These are phyloP conservation scores for Thalassophryne amazonica DNA, from an alignment of 2,797 vertebrate genomes.

Conservation along the genomic window DNA sequence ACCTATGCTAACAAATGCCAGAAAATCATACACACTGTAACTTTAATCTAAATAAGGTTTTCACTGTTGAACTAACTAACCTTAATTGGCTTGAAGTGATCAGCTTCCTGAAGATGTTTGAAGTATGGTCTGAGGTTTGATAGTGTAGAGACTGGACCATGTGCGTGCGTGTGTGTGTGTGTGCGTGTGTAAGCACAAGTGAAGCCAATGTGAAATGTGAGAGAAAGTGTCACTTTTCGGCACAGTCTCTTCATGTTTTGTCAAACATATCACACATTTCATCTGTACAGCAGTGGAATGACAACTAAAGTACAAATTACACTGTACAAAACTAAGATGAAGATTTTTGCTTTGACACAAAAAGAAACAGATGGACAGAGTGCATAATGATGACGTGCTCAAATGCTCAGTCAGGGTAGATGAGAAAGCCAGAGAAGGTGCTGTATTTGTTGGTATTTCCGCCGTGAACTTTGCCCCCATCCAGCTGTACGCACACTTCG, in stretches of 20 bases:
- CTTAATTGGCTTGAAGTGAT: too few relatives aligned
- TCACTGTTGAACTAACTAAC: too few relatives aligned
- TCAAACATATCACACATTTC: slow-evolving; percentile 31
- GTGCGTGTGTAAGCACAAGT: slow-evolving; percentile 3
- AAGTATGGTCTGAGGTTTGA: too few relatives aligned
- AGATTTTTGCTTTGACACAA: slow-evolving; percentile 39
- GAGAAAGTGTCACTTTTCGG: too few relatives aligned
- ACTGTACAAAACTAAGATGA: slow-evolving; percentile 21
- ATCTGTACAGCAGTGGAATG: slow-evolving; percentile 15
- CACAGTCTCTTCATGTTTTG: too few relatives aligned
- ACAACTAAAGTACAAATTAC: too few relatives aligned
- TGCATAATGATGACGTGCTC: background rate
- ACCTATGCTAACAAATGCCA: too few relatives aligned
- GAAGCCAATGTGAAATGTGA: slow-evolving; percentile 12
- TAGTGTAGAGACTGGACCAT: background rate
- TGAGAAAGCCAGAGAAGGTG: slow-evolving; percentile 96
- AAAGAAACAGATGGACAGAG: background rate
- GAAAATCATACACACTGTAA: too few relatives aligned
- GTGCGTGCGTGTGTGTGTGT: slow-evolving; percentile 10
- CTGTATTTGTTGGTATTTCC: slow-evolving; percentile 97
- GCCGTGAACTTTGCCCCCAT: slow-evolving; percentile 93
- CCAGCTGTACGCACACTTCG: slow-evolving; percentile 91
- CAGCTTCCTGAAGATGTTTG: too few relatives aligned
- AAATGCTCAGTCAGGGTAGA: slow-evolving; percentile 87
- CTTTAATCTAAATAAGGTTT: too few relatives aligned